A percentile compares a stretch with the other conserved stretches of the same genome.
Conservation (phyloP, 2,888 invertebrate species). For the Hydropsyche betteni region DNA sequence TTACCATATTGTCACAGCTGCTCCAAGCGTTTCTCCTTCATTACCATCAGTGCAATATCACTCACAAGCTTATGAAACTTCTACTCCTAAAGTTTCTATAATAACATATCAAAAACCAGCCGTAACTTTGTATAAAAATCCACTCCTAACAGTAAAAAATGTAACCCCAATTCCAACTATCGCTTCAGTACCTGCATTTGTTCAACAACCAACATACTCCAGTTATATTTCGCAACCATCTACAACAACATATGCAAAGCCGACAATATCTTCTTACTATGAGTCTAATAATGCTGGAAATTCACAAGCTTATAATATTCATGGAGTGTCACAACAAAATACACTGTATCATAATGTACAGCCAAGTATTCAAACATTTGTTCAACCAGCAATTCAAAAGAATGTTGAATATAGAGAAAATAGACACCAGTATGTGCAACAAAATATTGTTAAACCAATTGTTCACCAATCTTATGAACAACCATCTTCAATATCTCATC, state of each 20-base stretch:
- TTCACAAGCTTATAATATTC: neutral
- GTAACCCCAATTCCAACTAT: conserved; percentile 59
- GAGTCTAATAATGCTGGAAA: neutral
- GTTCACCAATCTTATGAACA: conserved; percentile 38
- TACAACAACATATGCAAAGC: conserved; percentile 43
- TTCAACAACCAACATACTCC: conserved; percentile 41
- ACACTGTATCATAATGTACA: conserved; percentile 56
- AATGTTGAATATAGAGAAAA: conserved; percentile 37
- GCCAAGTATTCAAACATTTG: conserved; percentile 52
- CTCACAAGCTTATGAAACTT: conserved; percentile 45
- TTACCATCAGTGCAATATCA: conserved; percentile 49
- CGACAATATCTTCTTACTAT: conserved; percentile 39
- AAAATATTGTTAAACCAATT: conserved; percentile 26
- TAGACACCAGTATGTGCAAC: conserved; percentile 35
- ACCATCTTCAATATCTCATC: conserved; percentile 60
- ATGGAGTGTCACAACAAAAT: conserved; percentile 52
- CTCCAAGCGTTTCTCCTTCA: conserved; percentile 44
- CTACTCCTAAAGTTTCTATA: conserved; percentile 51
- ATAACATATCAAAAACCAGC: conserved; percentile 58
- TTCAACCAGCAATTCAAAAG: conserved; percentile 37
- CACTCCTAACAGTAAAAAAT: conserved; percentile 59
- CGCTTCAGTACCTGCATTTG: conserved; percentile 55
- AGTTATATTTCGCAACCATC: conserved; percentile 55
- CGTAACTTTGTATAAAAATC: conserved; percentile 61
- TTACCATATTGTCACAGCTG: conserved; percentile 49